Conservation (phyloP, 2,888 invertebrate species). For the Leptopterna dolabrata region DNA sequence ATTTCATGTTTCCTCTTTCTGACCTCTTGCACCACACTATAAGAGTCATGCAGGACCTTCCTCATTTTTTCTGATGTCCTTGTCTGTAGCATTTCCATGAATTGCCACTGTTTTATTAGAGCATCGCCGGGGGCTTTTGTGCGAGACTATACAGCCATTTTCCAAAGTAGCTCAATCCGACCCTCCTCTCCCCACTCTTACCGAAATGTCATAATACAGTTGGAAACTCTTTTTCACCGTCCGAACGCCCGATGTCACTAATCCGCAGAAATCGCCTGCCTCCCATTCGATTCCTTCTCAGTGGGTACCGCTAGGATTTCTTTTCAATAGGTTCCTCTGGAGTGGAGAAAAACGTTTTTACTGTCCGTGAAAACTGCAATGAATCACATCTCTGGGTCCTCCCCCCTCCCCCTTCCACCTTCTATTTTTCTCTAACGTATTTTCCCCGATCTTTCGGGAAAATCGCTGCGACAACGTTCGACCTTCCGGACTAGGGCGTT, state of each 20-base stretch:
- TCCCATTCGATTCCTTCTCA: neutral
- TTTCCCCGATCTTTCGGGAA: neutral
- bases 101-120: too few relatives aligned
- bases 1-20: too few relatives aligned
- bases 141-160: neutral
- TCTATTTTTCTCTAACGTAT: neutral
- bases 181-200: neutral
- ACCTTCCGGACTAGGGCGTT: conserved; percentile 7
- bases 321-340: neutral
- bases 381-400: neutral
- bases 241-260: neutral
- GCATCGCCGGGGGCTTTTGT: too few relatives aligned
- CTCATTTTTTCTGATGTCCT: too few relatives aligned
- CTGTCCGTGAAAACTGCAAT: conserved; percentile 3
- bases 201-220: neutral
- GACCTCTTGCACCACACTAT: too few relatives aligned
- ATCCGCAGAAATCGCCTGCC: conserved; percentile 3
- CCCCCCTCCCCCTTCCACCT: neutral
- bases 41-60: too few relatives aligned
- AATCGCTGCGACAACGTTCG: neutral
- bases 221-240: neutral
- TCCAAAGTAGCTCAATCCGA: neutral
- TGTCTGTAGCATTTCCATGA: too few relatives aligned
- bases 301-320: neutral
- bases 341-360: neutral